Evolutionary conservation across 2,797 vertebrate species (phyloP), one percentile per base, ranked within the genome.

Genomic region (Saxicola maurus): DNA sequence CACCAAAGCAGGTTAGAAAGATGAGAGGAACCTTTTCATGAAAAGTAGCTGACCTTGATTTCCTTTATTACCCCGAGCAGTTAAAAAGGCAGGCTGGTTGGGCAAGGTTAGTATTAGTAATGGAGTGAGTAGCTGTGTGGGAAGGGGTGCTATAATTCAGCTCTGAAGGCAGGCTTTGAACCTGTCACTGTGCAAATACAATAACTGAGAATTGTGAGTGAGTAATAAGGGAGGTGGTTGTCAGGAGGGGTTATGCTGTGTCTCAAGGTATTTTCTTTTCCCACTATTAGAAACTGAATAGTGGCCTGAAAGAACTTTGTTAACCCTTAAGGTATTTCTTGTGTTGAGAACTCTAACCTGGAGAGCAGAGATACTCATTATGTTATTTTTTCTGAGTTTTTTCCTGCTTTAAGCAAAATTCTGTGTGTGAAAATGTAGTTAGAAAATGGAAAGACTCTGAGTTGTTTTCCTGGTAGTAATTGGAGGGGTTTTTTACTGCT

Each of bases 241-340:
- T 7, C 0, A 2, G 1, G n/a, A 5, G 6, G 7, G 6, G 1
- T 3, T 67, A 3, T 0, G 0, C 0, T 76, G 5, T 68, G 0
- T 79, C 1, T 5, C 0, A 11, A 27, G 2, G 48, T 30, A 30
- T 48, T 40, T 46, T 57, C 0, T 38, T 68, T 65, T 17, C 0
- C 1, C 0, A 0, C 1, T 40, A 0, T 25, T 15, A 10, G 5
- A 35, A 86, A 3, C 1, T 7, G 6, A 5, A 0, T 1, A 7
- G 27, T 7, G 5, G 5, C 2, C 1, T 17, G 1, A 17, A 13
- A 10, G 6, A 3, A 0, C 2, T 53, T 74, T 11, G 1, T 31
- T 38, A 0, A 1, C 0, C 0, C 0, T 0, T 14, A 0, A 3
- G 2, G 1, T 38, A 1, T 11, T 33, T 65, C 0, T 55, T 42